phyloP scores from a whole-genome alignment of 1,140 invertebrate species.

The Hesperophylax magnus region DNA sequence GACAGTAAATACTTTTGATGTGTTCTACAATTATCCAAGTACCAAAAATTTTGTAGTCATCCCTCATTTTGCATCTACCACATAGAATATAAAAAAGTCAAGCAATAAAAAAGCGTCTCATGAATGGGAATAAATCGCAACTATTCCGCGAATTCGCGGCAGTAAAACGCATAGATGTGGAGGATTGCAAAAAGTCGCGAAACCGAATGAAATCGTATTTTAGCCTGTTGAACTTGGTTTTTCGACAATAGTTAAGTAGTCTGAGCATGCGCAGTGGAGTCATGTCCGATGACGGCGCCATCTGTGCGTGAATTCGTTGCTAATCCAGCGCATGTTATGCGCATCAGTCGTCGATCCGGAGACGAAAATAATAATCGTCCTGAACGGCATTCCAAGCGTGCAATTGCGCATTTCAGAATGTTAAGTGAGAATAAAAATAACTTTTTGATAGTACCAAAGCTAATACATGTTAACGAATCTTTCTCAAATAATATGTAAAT shows the following conservation, averaged over 20 bases:
- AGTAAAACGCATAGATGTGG: too few species aligned
- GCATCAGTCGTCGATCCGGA: not conserved
- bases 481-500: too few species aligned
- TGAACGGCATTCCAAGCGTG: not conserved
- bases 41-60: too few species aligned
- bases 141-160: not conserved
- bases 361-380: not conserved
- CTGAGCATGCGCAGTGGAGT: conserved; percentile 33
- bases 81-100: too few species aligned
- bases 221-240: conserved; percentile 27
- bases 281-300: conserved; percentile 33
- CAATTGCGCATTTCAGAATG: not conserved
- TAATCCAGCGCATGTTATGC: conserved; percentile 5
- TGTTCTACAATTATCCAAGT: too few species aligned
- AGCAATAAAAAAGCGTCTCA: too few species aligned
- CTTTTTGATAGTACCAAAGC: not conserved
- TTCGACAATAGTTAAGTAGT: conserved; percentile 26
- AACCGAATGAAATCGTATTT: not conserved
- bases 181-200: not conserved
- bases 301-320: conserved; percentile 37
- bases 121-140: not conserved
- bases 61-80: too few species aligned
- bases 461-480: too few species aligned
- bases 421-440: not conserved
- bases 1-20: too few species aligned